Conservation (phyloP, 2,888 invertebrate genomes). For the Clunio marinus region DNA sequence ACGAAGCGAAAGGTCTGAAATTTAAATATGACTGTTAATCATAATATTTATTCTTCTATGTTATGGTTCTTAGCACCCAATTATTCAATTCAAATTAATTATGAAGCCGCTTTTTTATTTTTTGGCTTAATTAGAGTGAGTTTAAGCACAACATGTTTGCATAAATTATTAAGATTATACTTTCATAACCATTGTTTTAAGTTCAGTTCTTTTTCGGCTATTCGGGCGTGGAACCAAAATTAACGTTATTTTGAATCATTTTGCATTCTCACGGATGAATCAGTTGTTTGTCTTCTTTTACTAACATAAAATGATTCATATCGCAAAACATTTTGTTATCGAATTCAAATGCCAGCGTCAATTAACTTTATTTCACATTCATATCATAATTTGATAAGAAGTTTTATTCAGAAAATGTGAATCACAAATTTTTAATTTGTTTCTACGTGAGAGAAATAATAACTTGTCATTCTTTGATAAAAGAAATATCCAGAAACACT, state of each 20-base stretch:
- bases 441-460: no score
- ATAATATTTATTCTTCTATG: conserved; percentile 34
- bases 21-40: conserved; percentile 24
- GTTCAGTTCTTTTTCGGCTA: background rate
- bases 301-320: no score
- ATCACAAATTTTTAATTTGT: no score
- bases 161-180: conserved; percentile 17
- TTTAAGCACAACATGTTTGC: conserved; percentile 29
- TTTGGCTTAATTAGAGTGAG: conserved; percentile 34
- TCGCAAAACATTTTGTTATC: no score
- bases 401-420: no score
- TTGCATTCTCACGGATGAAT: conserved; percentile 11
- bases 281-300: no score
- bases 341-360: no score
- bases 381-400: no score
- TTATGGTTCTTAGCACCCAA: conserved; percentile 39
- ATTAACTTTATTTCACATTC: background rate
- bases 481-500: no score
- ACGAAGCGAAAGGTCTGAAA: background rate
- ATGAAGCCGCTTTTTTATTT: conserved; percentile 19
- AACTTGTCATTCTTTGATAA: no score
- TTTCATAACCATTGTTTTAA: conserved; percentile 8
- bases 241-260: no score
- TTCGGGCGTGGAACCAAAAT: no score
- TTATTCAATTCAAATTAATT: conserved; percentile 39